Evolutionary conservation across 2,113 vertebrate genomes (phyloP), one percentile per base, ranked within the genome.

Genomic region (Hippopotamus amphibius): DNA sequence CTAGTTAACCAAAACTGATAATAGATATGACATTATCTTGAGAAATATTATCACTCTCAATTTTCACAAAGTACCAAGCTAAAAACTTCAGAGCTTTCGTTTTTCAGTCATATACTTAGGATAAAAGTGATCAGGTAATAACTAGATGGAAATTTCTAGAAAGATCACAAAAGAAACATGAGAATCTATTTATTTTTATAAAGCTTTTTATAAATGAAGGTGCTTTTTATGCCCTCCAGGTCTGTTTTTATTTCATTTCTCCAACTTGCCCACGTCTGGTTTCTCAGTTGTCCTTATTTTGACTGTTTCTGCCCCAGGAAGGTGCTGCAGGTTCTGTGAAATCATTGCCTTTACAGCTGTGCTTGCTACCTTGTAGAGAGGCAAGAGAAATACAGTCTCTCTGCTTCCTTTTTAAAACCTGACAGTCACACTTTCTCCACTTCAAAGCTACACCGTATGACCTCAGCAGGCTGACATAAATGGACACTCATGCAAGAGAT

Each of bases 401-500:
- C 94, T 88, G 80, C 88, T 96, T 95, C 96, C 94, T 95, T 97
- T 97, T 84, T 92, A 93, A 97, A 98, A 92, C 94, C 96, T 94
- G 94, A 97, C 89, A 96, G 95, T 97, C 97, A 97, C 97, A 98
- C 97, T 95, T 97, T 98, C 97, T 96, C 88, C 65, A 97, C 97
- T 98, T 97, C 96, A 97, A 97, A 98, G 97, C 74, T 90, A 82
- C 94, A 94, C 65, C 13, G 0, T n/a, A 93, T 97, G 97, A 97
- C 97, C 92, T 98, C 97, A 96, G 92, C 94, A 55, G 87, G 95
- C 94, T 98, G 97, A 98, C 94, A 97, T 77, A 97, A 97, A 96
- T 77, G 97, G 97, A 97, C 96, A 95, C 87, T 97, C 97, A 83
- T 15, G 90, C 86, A 84, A 59, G 90, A 90, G 86, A 93, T 92